Percentiles rank a stretch among this genome's conserved stretches.
phyloP scores from a whole-genome alignment of 2,113 vertebrate species.

The Tachysurus fulvidraco region DNA sequence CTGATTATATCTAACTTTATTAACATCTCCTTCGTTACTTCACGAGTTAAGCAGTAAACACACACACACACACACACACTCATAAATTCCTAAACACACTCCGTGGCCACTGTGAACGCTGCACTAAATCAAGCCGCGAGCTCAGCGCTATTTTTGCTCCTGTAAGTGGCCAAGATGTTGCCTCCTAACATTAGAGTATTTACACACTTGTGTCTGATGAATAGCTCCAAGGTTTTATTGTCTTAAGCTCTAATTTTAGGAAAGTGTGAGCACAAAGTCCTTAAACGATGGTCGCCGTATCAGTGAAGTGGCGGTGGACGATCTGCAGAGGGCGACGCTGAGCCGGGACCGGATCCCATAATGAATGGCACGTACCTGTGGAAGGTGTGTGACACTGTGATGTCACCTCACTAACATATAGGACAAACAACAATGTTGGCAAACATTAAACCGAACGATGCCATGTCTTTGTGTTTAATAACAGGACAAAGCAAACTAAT shows the following conservation, averaged over 20 bases:
- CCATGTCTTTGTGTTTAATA: not conserved
- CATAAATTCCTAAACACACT: not conserved
- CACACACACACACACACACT: not conserved
- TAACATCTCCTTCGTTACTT: not conserved
- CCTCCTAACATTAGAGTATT: conserved; percentile 24
- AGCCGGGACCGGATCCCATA: not conserved
- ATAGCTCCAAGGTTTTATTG: not conserved
- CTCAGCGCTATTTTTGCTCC: conserved; percentile 27
- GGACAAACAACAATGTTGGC: too few species aligned
- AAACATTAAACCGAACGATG: not conserved
- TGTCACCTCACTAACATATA: not conserved
- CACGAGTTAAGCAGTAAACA: not conserved
- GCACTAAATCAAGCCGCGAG: not conserved
- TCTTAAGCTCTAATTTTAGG: not conserved
- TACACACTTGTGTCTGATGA: not conserved
- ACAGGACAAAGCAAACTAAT: not conserved
- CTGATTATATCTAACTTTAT: not conserved
- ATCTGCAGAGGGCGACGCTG: conserved; percentile 33
- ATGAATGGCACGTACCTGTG: not conserved
- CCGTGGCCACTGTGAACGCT: not conserved
- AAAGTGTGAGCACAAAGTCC: not conserved
- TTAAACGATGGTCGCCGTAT: not conserved
- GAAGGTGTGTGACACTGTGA: not conserved
- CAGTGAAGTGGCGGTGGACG: not conserved
- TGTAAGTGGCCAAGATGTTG: not conserved